Evolutionary conservation across 1,140 invertebrate genomes (phyloP).

Genomic region (Rhyacophila brunnea): DNA sequence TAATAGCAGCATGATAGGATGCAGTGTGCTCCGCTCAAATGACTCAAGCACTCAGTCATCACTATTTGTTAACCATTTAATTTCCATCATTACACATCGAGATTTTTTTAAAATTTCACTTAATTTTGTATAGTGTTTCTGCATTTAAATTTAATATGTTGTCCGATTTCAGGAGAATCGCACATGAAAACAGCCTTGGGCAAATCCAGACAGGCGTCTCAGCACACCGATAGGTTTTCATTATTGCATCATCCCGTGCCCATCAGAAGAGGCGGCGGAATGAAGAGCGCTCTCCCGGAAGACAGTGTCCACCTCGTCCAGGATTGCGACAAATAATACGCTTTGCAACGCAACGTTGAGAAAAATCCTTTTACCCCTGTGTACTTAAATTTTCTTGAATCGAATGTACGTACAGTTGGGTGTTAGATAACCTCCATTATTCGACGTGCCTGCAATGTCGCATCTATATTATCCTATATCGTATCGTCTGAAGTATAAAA

Average conservation of each 20-base stretch:
- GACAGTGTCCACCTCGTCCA: conserved; percentile 49
- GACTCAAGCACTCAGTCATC: not conserved
- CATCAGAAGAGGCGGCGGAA: conserved; percentile 39
- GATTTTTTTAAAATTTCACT: conserved; percentile 1
- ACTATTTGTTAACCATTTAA: too few species aligned
- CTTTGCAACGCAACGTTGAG: not conserved
- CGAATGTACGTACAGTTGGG: too few species aligned
- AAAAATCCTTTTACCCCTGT: not conserved
- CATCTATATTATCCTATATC: too few species aligned
- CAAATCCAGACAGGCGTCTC: conserved; percentile 37
- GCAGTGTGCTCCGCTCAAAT: too few species aligned
- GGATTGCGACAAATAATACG: conserved; percentile 47
- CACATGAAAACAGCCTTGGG: conserved; percentile 45
- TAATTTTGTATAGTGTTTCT: not conserved
- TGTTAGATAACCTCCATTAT: too few species aligned
- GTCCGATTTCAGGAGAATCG: conserved; percentile 46
- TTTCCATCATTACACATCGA: too few species aligned
- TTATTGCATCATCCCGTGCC: conserved; percentile 47
- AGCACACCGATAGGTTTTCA: conserved; percentile 45
- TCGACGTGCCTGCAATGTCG: too few species aligned
- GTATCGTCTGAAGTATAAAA: too few species aligned
- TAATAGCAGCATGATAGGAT: too few species aligned
- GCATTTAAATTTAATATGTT: not conserved
- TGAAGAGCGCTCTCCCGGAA: conserved; percentile 35
- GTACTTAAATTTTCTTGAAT: not conserved